Percentiles rank a stretch among this genome's conserved stretches.
These are phyloP conservation scores for Dryocosmus kuriphilus DNA, from an alignment of 2,888 invertebrate genomes.

Conservation along the genomic window DNA sequence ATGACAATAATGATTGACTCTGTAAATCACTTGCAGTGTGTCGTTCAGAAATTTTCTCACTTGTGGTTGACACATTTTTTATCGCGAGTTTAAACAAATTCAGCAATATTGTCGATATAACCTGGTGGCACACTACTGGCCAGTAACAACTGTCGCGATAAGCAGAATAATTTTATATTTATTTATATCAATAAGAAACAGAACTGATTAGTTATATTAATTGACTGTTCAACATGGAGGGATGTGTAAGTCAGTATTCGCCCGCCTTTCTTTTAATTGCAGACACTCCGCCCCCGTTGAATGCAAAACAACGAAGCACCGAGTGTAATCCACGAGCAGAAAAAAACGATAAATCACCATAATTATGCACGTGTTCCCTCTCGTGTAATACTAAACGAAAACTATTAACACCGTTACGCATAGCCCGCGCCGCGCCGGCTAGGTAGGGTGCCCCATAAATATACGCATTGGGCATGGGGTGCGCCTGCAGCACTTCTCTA, in stretches of 20 bases:
- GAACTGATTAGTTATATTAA: background rate
- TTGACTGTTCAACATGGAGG: background rate
- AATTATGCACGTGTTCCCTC: slow-evolving; percentile 76
- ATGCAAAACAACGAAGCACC: slow-evolving; percentile 70
- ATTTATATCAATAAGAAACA: background rate
- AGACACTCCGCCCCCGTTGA: slow-evolving; percentile 69
- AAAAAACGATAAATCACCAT: slow-evolving; percentile 76
- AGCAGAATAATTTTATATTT: no score
- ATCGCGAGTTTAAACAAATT: background rate
- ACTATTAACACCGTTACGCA: slow-evolving; percentile 64
- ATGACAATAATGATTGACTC: slow-evolving; percentile 5
- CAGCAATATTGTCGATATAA: slow-evolving; percentile 5
- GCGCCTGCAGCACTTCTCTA: slow-evolving; percentile 2
- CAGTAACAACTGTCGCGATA: no score
- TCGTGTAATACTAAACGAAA: slow-evolving; percentile 66
- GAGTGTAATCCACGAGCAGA: slow-evolving; percentile 55
- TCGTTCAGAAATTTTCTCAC: background rate
- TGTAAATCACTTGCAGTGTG: background rate
- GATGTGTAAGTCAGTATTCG: background rate
- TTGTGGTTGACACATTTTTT: background rate
- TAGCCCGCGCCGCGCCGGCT: slow-evolving; percentile 47
- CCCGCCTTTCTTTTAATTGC: slow-evolving; percentile 7
- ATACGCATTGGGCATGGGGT: slow-evolving; percentile 28
- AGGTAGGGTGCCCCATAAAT: slow-evolving; percentile 45
- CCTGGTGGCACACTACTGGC: no score